A percentile compares a stretch with the other conserved stretches of the same genome.
Conservation (phyloP, 2,113 vertebrate species). For the Boleophthalmus pectinirostris region DNA sequence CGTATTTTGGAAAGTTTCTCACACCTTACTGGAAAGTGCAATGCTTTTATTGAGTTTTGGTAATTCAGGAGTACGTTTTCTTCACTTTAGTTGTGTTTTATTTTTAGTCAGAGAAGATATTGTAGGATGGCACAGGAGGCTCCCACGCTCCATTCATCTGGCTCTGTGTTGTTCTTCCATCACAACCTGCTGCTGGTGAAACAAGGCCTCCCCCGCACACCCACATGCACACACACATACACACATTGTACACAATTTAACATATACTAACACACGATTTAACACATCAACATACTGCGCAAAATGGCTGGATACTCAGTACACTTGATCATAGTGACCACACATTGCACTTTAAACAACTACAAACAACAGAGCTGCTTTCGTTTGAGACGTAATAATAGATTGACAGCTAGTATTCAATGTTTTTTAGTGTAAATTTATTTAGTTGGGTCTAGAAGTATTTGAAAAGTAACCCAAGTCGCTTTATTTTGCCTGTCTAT, state of each 20-base stretch:
- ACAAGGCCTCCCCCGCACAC: constrained; percentile 50
- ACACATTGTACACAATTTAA: too few species aligned
- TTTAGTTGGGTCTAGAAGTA: background rate
- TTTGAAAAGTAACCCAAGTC: background rate
- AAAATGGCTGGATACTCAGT: constrained; percentile 18
- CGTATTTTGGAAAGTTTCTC: constrained; percentile 21
- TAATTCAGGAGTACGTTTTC: constrained; percentile 13
- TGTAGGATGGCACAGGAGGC: constrained; percentile 41
- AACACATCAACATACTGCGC: constrained; percentile 13
- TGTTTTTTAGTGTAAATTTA: background rate
- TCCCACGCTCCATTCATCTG: constrained; percentile 67
- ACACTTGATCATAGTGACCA: constrained; percentile 51
- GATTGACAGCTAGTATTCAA: background rate
- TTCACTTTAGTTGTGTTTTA: constrained; percentile 42
- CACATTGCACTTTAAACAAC: constrained; percentile 33
- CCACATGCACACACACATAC: background rate
- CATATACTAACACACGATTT: background rate
- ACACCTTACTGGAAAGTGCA: background rate
- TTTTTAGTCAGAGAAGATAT: constrained; percentile 48
- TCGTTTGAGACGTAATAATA: constrained; percentile 5
- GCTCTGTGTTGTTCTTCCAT: constrained; percentile 54
- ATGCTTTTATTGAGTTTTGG: background rate
- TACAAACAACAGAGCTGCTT: constrained; percentile 35
- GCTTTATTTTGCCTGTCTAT: too few species aligned
- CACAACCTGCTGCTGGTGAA: constrained; percentile 54